Percentiles rank a stretch among this genome's conserved stretches.
Evolutionary conservation across 2,888 invertebrate species (phyloP).

Genomic region (Dicyrtoma fusca): DNA sequence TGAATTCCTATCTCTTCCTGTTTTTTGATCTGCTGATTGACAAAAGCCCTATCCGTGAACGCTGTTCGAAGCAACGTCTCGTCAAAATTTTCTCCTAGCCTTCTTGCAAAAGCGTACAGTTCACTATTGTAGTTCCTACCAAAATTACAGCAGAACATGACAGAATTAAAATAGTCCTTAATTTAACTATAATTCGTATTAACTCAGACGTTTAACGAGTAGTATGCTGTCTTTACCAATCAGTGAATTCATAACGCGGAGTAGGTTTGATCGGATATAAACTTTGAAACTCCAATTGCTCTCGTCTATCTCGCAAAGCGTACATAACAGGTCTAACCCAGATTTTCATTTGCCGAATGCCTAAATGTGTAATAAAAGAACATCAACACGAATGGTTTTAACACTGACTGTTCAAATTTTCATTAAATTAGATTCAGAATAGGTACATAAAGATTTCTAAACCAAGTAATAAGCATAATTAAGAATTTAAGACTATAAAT

Average conservation of each 20-base stretch:
- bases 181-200: not conserved
- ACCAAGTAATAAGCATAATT: no score
- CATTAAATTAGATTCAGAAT: not conserved
- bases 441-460: not conserved
- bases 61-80: constrained; percentile 72
- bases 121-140: constrained; percentile 90
- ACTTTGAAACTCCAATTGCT: constrained; percentile 26
- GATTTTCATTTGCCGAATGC: constrained; percentile 1
- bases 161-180: no score
- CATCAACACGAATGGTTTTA: no score
- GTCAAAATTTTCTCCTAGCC: constrained; percentile 82
- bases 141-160: constrained; percentile 57
- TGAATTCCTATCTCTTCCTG: constrained; percentile 73
- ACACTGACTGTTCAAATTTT: not conserved
- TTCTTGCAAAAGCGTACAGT: constrained; percentile 81
- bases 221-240: constrained; percentile 56
- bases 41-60: constrained; percentile 78
- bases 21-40: constrained; percentile 71
- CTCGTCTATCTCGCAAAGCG: constrained; percentile 17
- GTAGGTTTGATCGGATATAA: constrained; percentile 58
- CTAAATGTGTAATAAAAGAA: not conserved
- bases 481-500: no score
- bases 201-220: no score
- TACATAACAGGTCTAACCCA: constrained; percentile 31
- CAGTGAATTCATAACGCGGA: constrained; percentile 65